Evolutionary conservation across 2,888 invertebrate species (phyloP), one percentile per base, ranked within the genome.

Genomic region (Crepidodera aurea): DNA sequence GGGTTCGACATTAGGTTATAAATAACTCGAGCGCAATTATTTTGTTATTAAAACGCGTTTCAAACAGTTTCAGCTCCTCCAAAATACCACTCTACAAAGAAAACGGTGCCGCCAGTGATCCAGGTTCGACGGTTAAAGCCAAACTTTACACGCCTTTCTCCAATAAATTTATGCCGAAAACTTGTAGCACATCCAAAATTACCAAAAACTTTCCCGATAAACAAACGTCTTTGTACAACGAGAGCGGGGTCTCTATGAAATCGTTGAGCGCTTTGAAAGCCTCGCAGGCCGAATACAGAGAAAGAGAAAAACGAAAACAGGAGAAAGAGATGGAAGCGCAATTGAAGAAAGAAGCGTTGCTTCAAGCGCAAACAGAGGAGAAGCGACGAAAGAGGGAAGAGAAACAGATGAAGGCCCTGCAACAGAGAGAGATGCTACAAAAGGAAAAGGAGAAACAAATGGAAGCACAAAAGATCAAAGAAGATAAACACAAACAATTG

Each of bases 321-420:
- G 71, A 75, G 34, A 66, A 69, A 42, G 75, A 76, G 40, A 29
- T 60, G 10, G 73, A 73, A 19, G 75, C 73, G 0, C 75, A 82
- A 53, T 82, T 79, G 69, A 88, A 88, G 77, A 85, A 86, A 54
- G 87, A 88, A 18, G 88, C 86, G 1, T 69, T 86, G 55, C 71
- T 88, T 10, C 85, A 84, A 61, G 84, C 86, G 6, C 83, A 84
- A 75, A 81, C 82, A 2, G 88, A 88, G 65, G 81, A 83, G 69
- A 87, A 86, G 71, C 84, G 81, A 69, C 82, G 83, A 13, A 75
- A 73, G 65, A 73, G 77, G 4, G 77, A 76, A 66, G 83, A 83
- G 62, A 83, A 81, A 67, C 79, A 83, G 60, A 62, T 80, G 37
- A 82, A 78, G 46, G 65, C 79, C 15, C 83, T 83, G 67, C 81